A percentile compares a stretch with the other conserved stretches of the same genome.
Conservation (phyloP, 1,140 invertebrate species). For the Drosophila bipectinata region DNA sequence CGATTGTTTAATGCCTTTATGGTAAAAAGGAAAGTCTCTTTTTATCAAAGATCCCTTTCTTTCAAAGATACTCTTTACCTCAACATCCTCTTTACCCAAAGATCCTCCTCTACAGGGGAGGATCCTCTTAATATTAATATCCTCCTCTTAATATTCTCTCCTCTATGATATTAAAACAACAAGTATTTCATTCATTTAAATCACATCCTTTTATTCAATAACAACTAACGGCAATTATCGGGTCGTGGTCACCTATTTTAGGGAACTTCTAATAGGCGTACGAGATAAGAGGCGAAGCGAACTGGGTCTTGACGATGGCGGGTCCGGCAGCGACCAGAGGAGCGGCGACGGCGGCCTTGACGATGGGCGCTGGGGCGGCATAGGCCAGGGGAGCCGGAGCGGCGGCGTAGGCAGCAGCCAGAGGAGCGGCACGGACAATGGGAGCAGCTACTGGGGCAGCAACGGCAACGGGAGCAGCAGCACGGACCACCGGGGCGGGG, state of each 20-base stretch:
- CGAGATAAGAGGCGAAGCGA: constrained; percentile 73
- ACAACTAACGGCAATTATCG: constrained; percentile 81
- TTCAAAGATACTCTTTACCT: too few relatives aligned
- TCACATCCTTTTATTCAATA: constrained; percentile 80
- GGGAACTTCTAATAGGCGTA: constrained; percentile 64
- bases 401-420: constrained; percentile 47
- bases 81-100: too few relatives aligned
- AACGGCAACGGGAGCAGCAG: constrained; percentile 58
- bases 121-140: too few relatives aligned
- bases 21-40: too few relatives aligned
- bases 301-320: constrained; percentile 74
- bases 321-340: constrained; percentile 60
- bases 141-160: too few relatives aligned
- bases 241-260: constrained; percentile 56
- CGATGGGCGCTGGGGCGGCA: constrained; percentile 55
- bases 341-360: constrained; percentile 48
- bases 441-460: constrained; percentile 50
- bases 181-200: constrained; percentile 43
- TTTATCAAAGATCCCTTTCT: too few relatives aligned
- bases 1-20: too few relatives aligned
- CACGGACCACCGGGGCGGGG: constrained; percentile 54
- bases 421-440: constrained; percentile 44
- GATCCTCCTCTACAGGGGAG: too few relatives aligned
- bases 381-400: constrained; percentile 42
- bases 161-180: not conserved